Evolutionary conservation across 2,797 vertebrate genomes (phyloP).

Genomic region (Cyclopterus lumpus): DNA sequence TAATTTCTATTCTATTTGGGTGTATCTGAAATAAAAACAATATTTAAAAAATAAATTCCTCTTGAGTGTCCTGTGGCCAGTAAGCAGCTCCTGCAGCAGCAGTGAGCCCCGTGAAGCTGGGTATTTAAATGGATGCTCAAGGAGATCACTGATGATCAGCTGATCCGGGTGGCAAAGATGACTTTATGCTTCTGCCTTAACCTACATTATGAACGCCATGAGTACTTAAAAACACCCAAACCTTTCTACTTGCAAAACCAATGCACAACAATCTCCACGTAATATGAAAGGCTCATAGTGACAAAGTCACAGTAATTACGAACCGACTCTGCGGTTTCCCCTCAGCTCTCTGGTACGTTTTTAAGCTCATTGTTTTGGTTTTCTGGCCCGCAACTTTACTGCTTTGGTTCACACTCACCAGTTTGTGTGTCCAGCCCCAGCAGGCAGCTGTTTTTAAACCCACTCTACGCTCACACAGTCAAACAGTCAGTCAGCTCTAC

Average conservation of each 20-base stretch:
- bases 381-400: no score
- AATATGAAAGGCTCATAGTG: neutral
- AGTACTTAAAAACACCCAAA: neutral
- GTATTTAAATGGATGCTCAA: conserved; percentile 40
- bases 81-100: conserved; percentile 2
- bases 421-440: no score
- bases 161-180: conserved; percentile 35
- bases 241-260: no score
- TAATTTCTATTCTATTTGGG: neutral
- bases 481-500: no score
- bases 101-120: conserved; percentile 14
- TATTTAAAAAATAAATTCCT: neutral
- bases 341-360: neutral
- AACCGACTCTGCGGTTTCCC: no score
- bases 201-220: neutral
- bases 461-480: neutral
- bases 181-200: conserved; percentile 1
- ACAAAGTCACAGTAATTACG: neutral
- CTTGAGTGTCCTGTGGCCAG: conserved; percentile 1
- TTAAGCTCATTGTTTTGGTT: neutral
- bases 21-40: neutral
- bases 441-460: neutral
- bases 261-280: neutral
- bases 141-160: conserved; percentile 34
- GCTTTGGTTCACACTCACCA: no score